Conservation (phyloP, 2,888 invertebrate species). For the Acanthosepion pharaonis region DNA sequence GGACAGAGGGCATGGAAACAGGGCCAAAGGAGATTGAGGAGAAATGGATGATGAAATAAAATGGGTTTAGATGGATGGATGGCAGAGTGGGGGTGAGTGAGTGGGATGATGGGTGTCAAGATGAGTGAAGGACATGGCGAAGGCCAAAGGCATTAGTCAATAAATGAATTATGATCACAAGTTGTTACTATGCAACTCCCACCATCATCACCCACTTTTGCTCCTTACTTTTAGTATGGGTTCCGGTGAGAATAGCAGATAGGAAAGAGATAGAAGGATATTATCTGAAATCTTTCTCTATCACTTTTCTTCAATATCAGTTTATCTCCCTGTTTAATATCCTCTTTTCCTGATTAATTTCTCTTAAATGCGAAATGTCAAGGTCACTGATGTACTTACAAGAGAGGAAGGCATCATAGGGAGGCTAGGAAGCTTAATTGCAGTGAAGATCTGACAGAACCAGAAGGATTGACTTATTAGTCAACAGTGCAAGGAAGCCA, state of each 20-base stretch:
- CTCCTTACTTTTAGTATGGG: background rate
- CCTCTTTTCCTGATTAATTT: slow-evolving; percentile 1
- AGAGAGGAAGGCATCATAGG: background rate
- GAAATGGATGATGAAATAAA: slow-evolving; percentile 20
- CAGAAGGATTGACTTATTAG: background rate
- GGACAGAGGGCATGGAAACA: background rate
- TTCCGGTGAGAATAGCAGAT: background rate
- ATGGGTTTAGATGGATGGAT: background rate
- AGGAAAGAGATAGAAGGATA: background rate
- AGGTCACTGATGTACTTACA: background rate
- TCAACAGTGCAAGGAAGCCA: background rate
- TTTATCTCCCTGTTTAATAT: background rate
- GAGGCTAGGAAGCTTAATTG: background rate
- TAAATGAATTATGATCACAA: slow-evolving; percentile 4
- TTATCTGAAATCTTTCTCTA: background rate
- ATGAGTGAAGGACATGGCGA: background rate
- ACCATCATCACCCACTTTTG: background rate
- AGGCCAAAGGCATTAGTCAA: slow-evolving; percentile 22
- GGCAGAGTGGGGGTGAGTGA: background rate
- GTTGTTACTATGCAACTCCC: background rate
- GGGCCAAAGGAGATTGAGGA: background rate
- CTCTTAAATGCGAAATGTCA: background rate
- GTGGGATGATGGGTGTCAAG: background rate
- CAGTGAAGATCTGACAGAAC: background rate
- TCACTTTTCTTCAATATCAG: background rate